phyloP scores from a whole-genome alignment of 2,888 invertebrate genomes.

The Dynastes maya region DNA sequence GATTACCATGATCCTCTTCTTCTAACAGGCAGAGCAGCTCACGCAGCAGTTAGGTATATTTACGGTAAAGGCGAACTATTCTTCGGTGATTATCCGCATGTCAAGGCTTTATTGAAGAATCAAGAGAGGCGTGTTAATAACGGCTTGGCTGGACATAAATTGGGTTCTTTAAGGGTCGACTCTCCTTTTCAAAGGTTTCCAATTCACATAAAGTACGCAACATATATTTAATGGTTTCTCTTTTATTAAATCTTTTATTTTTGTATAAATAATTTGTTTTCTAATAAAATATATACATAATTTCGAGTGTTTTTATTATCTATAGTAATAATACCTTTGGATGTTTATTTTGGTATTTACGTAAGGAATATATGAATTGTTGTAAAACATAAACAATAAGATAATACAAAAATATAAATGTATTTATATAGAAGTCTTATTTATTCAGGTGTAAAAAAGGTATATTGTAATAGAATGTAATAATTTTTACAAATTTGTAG shows the following conservation, averaged over 20 bases:
- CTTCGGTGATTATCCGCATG: slow-evolving; percentile 79
- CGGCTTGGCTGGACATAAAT: slow-evolving; percentile 74
- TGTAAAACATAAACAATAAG: neutral
- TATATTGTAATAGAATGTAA: too few species aligned
- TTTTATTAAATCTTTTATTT: slow-evolving; percentile 54
- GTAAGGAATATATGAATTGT: neutral
- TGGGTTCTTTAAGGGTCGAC: slow-evolving; percentile 76
- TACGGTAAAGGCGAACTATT: slow-evolving; percentile 75
- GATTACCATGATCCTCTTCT: slow-evolving; percentile 75
- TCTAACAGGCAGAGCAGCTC: slow-evolving; percentile 75
- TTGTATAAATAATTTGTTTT: slow-evolving; percentile 25
- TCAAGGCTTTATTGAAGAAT: slow-evolving; percentile 75
- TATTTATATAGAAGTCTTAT: neutral
- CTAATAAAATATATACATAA: slow-evolving; percentile 37
- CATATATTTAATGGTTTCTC: slow-evolving; percentile 27
- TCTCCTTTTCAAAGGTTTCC: slow-evolving; percentile 74
- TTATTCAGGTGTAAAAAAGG: too few species aligned
- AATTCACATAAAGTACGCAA: slow-evolving; percentile 21
- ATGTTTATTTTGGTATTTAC: neutral
- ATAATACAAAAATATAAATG: slow-evolving; percentile 1
- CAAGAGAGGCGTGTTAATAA: slow-evolving; percentile 76
- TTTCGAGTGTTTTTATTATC: neutral
- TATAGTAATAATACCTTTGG: neutral
- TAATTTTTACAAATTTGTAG: too few species aligned
- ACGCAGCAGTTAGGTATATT: slow-evolving; percentile 73